Base-by-base conservation (phyloP, 2,888 invertebrate species). In the Nomada flava region DNA sequence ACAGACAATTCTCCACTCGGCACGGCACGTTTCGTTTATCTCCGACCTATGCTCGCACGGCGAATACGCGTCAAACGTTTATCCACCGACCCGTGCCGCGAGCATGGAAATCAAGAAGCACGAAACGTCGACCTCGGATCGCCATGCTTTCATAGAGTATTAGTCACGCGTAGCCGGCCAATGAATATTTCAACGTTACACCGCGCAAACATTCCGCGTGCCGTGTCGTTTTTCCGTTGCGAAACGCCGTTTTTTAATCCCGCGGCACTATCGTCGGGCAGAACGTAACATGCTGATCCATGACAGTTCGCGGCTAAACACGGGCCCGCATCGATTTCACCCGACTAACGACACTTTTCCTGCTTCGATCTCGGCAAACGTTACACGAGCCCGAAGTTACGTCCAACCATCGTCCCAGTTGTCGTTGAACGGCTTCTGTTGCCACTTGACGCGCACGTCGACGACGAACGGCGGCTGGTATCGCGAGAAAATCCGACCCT, bases 361-460 rank as follows among this genome's bases (percentile, higher is more conserved):
- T 57, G 59, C 63, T 79, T 79, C 60, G 57, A 70, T 70, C 68
- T 73, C n/a, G 60, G 57, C 68, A 26, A 67, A n/a, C 63, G 52
- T 44, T 81, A 69, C 63, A 53, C 26, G 70, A 18, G 29, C 74
- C 76, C 76, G 67, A 65, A 82, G 82, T 82, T 76, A 84, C 75
- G 81, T 75, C 69, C 44, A 73, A 75, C 77, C 76, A 67, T 78
- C 75, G 86, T 81, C 86, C 88, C 79, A 88, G 86, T 87, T 88
- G 76, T 70, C 73, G 76, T 75, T 71, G 50, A 81, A 82, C 53
- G 88, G 84, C 84, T 87, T 86, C 86, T 82, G 72, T 82, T 82
- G 63, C 67, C 36, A 53, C 52, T 79, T 76, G 57, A 53, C 63
- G n/a, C 29, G 62, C 18, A n/a, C 26, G 26, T 62, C 20, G 63